phyloP scores from a whole-genome alignment of 2,797 vertebrate genomes.

The Neoniphon sammara region DNA sequence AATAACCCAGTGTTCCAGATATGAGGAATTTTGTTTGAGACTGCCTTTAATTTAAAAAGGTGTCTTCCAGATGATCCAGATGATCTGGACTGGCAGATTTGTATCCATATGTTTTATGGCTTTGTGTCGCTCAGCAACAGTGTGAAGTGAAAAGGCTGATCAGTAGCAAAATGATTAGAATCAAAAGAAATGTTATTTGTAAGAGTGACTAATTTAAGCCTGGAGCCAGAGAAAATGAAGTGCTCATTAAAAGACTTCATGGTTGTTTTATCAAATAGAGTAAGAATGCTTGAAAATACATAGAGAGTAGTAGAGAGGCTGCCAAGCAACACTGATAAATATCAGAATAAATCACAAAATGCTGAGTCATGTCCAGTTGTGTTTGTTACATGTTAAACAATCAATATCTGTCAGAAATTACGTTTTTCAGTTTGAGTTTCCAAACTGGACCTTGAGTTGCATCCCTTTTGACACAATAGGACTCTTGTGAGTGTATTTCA shows the following conservation, averaged over 20 bases:
- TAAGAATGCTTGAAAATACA: conserved; percentile 26
- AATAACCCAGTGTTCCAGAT: too few species aligned
- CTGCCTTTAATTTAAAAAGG: too few species aligned
- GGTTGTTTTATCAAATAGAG: conserved; percentile 31
- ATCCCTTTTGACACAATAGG: conserved; percentile 49
- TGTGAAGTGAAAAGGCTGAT: background rate
- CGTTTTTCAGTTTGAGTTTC: conserved; percentile 20
- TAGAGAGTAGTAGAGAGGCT: conserved; percentile 32
- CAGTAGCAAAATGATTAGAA: background rate
- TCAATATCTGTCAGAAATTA: conserved; percentile 29
- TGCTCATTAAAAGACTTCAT: background rate
- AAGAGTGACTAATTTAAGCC: background rate
- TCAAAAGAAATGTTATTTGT: background rate
- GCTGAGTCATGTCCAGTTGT: conserved; percentile 44
- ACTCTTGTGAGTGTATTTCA: conserved; percentile 59
- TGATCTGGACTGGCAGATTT: background rate
- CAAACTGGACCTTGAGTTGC: conserved; percentile 18
- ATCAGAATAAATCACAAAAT: conserved; percentile 59
- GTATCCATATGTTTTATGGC: background rate
- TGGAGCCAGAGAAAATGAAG: background rate
- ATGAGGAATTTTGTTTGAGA: too few species aligned
- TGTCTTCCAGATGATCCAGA: too few species aligned
- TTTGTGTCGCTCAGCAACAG: background rate
- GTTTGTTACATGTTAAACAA: conserved; percentile 46
- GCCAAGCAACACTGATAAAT: conserved; percentile 40